Base-by-base conservation (phyloP, 2,888 invertebrate genomes). In the Sepiola atlantica region DNA sequence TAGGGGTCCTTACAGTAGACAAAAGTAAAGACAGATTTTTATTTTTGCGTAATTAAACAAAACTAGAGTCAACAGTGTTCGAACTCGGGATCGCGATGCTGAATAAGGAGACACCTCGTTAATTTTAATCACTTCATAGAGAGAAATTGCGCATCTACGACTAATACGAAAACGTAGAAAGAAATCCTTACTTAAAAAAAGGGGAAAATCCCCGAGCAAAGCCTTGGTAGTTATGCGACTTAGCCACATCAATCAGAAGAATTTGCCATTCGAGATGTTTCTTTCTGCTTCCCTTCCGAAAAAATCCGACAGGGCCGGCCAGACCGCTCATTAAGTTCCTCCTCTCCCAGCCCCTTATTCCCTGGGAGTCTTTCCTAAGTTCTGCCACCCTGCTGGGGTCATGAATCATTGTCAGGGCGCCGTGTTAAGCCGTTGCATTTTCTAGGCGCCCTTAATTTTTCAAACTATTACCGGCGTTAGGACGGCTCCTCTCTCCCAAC, bases 401-500 rank as follows among this genome's bases (percentile, higher is more conserved):
- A 77, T 77, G 77, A 77, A 77, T 77, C 77, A 77, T 77, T 77
- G 77, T 77, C 77, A 77, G n/a, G n/a, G 77, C 77, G 32, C 77
- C 77, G 77, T 77, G 77, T 77, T 77, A 77, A 77, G 77, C 77
- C 77, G 77, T 77, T 32, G 77, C 77, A 77, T 77, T 77, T 77
- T 77, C 77, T 77, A 16, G 77, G 77, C 77, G 77, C 12, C 77
- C 18, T 77, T 77, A 77, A 77, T 77, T 77, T 77, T 77, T 77
- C 77, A 77, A 45, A 77, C 77, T 77, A 77, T 77, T 77, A 77
- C 77, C 32, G 16, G 77, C 77, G n/a, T 77, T n/a, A n/a, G 77
- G 77, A 16, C n/a, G 32, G 14, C n/a, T n/a, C 2, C 8, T 77
- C 77, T 16, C 77, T 77, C n/a, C 77, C 77, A 4, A 61, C 61